A percentile compares a stretch with the other conserved stretches of the same genome.
These are phyloP conservation scores for Zaprionus nigranus DNA, from an alignment of 1,140 invertebrate genomes.

Conservation along the genomic window DNA sequence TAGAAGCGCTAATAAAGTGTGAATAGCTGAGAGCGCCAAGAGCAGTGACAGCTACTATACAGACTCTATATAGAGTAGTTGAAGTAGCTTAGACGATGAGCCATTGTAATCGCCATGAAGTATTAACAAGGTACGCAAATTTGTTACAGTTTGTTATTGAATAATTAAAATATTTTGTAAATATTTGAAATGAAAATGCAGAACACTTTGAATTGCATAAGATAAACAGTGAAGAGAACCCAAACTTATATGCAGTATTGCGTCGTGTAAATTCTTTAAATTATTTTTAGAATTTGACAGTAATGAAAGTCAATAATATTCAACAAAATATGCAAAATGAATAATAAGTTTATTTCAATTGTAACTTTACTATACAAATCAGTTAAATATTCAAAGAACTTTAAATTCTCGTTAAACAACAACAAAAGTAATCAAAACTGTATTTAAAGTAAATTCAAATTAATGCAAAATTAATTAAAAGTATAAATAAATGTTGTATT, in stretches of 20 bases:
- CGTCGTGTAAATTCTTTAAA: too few species aligned
- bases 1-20: conserved; percentile 33
- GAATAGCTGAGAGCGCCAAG: conserved; percentile 7
- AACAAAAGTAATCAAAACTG: neutral
- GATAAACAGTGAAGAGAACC: too few species aligned
- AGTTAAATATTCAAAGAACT: neutral
- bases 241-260: too few species aligned
- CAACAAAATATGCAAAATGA: too few species aligned
- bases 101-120: neutral
- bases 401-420: neutral
- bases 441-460: neutral
- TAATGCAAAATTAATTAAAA: neutral
- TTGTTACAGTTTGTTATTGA: neutral
- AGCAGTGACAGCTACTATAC: neutral
- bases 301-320: too few species aligned
- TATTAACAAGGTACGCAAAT: neutral
- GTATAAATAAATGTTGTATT: neutral
- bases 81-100: too few species aligned
- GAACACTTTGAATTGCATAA: neutral
- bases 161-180: conserved; percentile 1
- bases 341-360: too few species aligned
- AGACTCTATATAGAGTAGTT: neutral
- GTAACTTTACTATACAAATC: too few species aligned
- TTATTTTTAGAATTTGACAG: too few species aligned
- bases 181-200: neutral